These are phyloP conservation scores for Microctonus aethiopoides DNA, from an alignment of 2,888 invertebrate genomes.

Conservation along the genomic window DNA sequence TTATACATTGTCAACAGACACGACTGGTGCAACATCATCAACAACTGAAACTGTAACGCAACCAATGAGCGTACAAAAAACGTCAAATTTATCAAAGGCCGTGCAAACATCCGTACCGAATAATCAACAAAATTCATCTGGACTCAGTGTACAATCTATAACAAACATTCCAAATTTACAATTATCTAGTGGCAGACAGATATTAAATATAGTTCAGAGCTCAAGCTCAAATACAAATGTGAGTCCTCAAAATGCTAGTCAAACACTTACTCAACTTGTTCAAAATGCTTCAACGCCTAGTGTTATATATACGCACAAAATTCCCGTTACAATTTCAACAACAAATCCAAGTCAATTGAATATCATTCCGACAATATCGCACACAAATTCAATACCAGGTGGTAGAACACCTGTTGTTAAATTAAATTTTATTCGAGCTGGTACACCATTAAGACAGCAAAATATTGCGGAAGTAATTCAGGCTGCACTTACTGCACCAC, in stretches of 20 bases:
- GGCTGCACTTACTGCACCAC: slow-evolving; percentile 55
- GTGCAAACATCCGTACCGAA: slow-evolving; percentile 64
- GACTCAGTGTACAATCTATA: slow-evolving; percentile 58
- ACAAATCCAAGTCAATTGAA: slow-evolving; percentile 62
- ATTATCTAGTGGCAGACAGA: slow-evolving; percentile 54
- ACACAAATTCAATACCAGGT: slow-evolving; percentile 55
- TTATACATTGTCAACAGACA: slow-evolving; percentile 59
- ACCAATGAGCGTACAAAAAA: slow-evolving; percentile 48
- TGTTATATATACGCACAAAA: slow-evolving; percentile 79
- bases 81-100: slow-evolving; percentile 62
- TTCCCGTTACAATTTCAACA: slow-evolving; percentile 72
- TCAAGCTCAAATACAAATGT: slow-evolving; percentile 47
- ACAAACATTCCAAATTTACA: slow-evolving; percentile 59
- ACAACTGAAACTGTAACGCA: slow-evolving; percentile 49
- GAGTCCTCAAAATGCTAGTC: slow-evolving; percentile 49
- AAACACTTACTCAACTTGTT: slow-evolving; percentile 60
- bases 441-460: slow-evolving; percentile 53
- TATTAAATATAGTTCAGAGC: slow-evolving; percentile 61
- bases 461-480: slow-evolving; percentile 58
- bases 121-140: slow-evolving; percentile 45
- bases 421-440: slow-evolving; percentile 59
- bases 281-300: slow-evolving; percentile 70
- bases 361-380: slow-evolving; percentile 61
- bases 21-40: slow-evolving; percentile 25
- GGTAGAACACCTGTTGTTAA: slow-evolving; percentile 64